Evolutionary conservation across 1,140 invertebrate genomes (phyloP).

Genomic region (Drosophila simulans): DNA sequence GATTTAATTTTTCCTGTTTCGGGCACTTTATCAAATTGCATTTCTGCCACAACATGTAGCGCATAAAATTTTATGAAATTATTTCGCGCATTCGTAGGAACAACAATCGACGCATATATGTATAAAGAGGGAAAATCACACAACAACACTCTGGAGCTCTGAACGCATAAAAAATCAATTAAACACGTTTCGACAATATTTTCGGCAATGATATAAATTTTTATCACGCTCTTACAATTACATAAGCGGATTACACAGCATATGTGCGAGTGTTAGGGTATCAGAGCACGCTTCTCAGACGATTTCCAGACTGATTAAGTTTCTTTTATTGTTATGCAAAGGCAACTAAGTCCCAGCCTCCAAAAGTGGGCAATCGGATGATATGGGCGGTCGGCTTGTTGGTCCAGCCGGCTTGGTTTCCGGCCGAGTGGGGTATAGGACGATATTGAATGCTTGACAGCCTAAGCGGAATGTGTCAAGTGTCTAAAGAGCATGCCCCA

Average conservation of each 20-base stretch:
- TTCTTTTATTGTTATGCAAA: slow-evolving; percentile 75
- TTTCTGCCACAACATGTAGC: slow-evolving; percentile 39
- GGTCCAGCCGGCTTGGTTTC: not conserved
- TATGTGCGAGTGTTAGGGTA: slow-evolving; percentile 17
- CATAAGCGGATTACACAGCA: slow-evolving; percentile 71
- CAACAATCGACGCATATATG: slow-evolving; percentile 21
- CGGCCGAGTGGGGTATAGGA: slow-evolving; percentile 6
- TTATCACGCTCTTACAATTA: slow-evolving; percentile 81
- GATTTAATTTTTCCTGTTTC: slow-evolving; percentile 43
- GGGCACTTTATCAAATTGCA: slow-evolving; percentile 62
- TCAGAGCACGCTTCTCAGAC: slow-evolving; percentile 44
- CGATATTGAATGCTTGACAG: slow-evolving; percentile 66
- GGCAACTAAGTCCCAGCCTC: slow-evolving; percentile 27
- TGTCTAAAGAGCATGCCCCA: slow-evolving; percentile 70
- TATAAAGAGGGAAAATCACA: slow-evolving; percentile 6
- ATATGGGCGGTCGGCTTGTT: slow-evolving; percentile 12
- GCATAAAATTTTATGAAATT: slow-evolving; percentile 78
- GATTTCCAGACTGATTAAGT: slow-evolving; percentile 79
- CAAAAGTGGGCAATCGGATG: slow-evolving; percentile 47
- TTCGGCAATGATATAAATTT: slow-evolving; percentile 78
- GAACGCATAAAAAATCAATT: slow-evolving; percentile 81
- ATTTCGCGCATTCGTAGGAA: slow-evolving; percentile 49
- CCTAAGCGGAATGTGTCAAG: slow-evolving; percentile 73
- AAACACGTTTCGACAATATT: slow-evolving; percentile 80
- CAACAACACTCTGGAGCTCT: slow-evolving; percentile 23